Percentiles rank a stretch among this genome's conserved stretches.
Evolutionary conservation across 1,140 invertebrate genomes (phyloP).

Genomic region (Spodoptera frugiperda): DNA sequence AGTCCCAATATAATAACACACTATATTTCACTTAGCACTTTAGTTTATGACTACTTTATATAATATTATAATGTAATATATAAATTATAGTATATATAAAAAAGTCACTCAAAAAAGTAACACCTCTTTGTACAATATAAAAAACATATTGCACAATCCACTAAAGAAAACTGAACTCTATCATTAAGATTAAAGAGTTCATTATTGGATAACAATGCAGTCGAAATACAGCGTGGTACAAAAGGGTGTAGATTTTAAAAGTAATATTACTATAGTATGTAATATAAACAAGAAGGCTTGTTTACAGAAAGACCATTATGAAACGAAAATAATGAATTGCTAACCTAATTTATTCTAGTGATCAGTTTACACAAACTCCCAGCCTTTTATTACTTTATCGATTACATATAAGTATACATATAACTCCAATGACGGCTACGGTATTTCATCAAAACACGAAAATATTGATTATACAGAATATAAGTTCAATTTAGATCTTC

Average conservation of each 20-base stretch:
- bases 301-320: conserved; percentile 2
- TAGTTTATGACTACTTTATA: background rate
- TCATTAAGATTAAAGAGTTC: background rate
- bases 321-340: conserved; percentile 3
- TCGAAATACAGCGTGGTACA: conserved; percentile 2
- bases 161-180: background rate
- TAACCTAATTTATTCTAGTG: conserved; percentile 52
- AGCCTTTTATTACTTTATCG: conserved; percentile 60
- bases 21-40: conserved; percentile 8
- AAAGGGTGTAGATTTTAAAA: background rate
- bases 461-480: background rate
- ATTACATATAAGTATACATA: conserved; percentile 34
- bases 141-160: background rate
- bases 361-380: conserved; percentile 72
- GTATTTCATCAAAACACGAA: conserved; percentile 24
- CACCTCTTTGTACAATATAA: background rate
- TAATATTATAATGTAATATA: no score
- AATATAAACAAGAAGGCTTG: background rate
- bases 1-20: background rate
- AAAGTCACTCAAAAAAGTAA: background rate
- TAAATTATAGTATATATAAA: background rate
- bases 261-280: background rate
- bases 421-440: conserved; percentile 30
- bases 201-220: conserved; percentile 1
- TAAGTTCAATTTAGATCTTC: conserved; percentile 1